These are phyloP conservation scores for Embiotoca jacksoni DNA, from an alignment of 2,113 vertebrate species.

Conservation along the genomic window DNA sequence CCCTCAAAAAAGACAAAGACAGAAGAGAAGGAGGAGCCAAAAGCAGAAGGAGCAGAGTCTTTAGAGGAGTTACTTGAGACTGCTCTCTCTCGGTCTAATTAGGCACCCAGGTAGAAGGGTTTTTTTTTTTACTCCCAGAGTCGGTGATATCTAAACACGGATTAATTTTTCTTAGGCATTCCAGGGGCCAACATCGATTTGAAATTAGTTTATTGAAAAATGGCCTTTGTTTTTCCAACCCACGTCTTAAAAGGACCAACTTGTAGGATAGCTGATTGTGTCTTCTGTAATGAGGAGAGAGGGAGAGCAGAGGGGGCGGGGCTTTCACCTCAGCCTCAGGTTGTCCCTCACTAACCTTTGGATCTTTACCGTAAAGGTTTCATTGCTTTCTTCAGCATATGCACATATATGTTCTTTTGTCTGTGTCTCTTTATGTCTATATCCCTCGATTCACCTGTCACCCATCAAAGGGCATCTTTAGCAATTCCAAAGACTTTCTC, in stretches of 20 bases:
- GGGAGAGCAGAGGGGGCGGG: slow-evolving; percentile 20
- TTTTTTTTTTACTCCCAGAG: not conserved
- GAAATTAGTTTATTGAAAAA: slow-evolving; percentile 10
- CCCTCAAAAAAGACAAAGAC: slow-evolving; percentile 43
- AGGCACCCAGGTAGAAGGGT: slow-evolving; percentile 35
- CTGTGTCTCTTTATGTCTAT: not conserved
- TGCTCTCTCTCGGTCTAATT: slow-evolving; percentile 68
- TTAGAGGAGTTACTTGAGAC: slow-evolving; percentile 82
- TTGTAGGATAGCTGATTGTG: slow-evolving; percentile 41
- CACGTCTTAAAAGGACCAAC: slow-evolving; percentile 26
- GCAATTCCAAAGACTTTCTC: slow-evolving; percentile 66
- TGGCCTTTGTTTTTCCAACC: not conserved
- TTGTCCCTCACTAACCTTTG: slow-evolving; percentile 22
- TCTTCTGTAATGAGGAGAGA: slow-evolving; percentile 27
- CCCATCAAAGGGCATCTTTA: slow-evolving; percentile 34
- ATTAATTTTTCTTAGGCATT: slow-evolving; percentile 32
- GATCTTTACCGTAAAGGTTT: slow-evolving; percentile 43
- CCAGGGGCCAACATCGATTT: slow-evolving; percentile 39
- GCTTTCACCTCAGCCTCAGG: slow-evolving; percentile 40
- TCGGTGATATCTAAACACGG: slow-evolving; percentile 19
- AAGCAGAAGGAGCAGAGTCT: slow-evolving; percentile 64
- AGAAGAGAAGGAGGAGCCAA: slow-evolving; percentile 64
- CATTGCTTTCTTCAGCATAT: slow-evolving; percentile 27
- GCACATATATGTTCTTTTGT: slow-evolving; percentile 47
- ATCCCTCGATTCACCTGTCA: slow-evolving; percentile 23